phyloP scores from a whole-genome alignment of 1,140 invertebrate genomes.

The Drosophila nigrodunni region DNA sequence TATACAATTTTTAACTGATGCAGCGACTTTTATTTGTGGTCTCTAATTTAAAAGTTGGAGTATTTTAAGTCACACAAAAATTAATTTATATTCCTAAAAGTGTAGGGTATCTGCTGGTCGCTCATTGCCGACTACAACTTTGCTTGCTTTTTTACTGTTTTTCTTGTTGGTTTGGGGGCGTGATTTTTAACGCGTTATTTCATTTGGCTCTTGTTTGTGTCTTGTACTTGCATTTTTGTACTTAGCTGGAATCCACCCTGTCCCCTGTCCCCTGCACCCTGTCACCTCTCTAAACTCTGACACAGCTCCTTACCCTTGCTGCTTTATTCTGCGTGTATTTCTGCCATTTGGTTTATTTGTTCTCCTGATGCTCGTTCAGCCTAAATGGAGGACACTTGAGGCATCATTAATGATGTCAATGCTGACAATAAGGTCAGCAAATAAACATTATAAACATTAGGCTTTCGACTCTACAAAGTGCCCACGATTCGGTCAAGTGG shows the following conservation, averaged over 20 bases:
- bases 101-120: too few relatives aligned
- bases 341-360: constrained; percentile 50
- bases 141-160: constrained; percentile 2
- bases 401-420: constrained; percentile 81
- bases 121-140: neutral
- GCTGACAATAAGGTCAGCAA: constrained; percentile 62
- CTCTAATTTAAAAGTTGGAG: too few relatives aligned
- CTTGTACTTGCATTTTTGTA: constrained; percentile 51
- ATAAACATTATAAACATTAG: constrained; percentile 50
- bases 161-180: constrained; percentile 22
- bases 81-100: too few relatives aligned
- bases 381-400: constrained; percentile 76
- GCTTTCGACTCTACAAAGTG: constrained; percentile 24
- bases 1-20: neutral
- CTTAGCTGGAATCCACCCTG: constrained; percentile 27
- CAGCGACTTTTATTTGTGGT: too few relatives aligned
- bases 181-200: constrained; percentile 44
- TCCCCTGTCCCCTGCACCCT: neutral
- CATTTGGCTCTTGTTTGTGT: constrained; percentile 27
- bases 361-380: constrained; percentile 37
- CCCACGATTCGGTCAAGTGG: constrained; percentile 31
- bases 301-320: neutral
- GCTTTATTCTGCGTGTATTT: constrained; percentile 19
- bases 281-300: neutral
- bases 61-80: too few relatives aligned